A percentile compares a stretch with the other conserved stretches of the same genome.
phyloP scores from a whole-genome alignment of 1,140 invertebrate species.

The Luehdorfia chinensis region DNA sequence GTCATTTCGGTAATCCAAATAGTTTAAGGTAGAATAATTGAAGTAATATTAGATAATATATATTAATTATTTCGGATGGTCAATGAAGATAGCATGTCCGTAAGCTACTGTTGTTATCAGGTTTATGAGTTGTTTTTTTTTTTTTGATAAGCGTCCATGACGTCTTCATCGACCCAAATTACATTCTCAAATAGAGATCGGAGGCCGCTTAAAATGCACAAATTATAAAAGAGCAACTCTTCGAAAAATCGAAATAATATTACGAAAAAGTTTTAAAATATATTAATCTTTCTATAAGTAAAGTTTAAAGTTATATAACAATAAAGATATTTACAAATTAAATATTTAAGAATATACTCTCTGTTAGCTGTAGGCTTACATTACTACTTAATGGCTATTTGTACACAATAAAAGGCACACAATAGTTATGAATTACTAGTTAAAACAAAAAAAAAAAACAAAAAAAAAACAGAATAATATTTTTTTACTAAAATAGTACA shows the following conservation, averaged over 20 bases:
- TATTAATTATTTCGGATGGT: too few species aligned
- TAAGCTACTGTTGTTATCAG: too few species aligned
- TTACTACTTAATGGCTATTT: not conserved
- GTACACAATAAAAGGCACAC: not conserved
- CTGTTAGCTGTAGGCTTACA: conserved; percentile 1
- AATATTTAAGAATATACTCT: conserved; percentile 1
- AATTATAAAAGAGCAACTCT: not conserved
- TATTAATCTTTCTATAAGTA: not conserved
- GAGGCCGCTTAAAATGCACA: conserved; percentile 10
- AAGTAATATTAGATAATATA: too few species aligned
- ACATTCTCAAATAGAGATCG: too few species aligned
- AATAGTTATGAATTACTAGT: conserved; percentile 19
- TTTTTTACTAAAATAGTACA: conserved; percentile 26
- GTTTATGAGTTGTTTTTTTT: too few species aligned
- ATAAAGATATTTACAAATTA: conserved; percentile 9
- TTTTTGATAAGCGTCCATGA: too few species aligned
- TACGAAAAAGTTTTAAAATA: not conserved
- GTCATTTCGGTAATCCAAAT: too few species aligned
- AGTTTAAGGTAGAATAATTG: too few species aligned
- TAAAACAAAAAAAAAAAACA: conserved; percentile 27
- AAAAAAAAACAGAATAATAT: conserved; percentile 29
- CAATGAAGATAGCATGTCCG: too few species aligned
- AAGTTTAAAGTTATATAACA: not conserved
- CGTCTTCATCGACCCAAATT: too few species aligned
- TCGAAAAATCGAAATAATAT: not conserved